Evolutionary conservation across 2,888 invertebrate species (phyloP), one percentile per base, ranked within the genome.

Genomic region (Conchocele bisecta): DNA sequence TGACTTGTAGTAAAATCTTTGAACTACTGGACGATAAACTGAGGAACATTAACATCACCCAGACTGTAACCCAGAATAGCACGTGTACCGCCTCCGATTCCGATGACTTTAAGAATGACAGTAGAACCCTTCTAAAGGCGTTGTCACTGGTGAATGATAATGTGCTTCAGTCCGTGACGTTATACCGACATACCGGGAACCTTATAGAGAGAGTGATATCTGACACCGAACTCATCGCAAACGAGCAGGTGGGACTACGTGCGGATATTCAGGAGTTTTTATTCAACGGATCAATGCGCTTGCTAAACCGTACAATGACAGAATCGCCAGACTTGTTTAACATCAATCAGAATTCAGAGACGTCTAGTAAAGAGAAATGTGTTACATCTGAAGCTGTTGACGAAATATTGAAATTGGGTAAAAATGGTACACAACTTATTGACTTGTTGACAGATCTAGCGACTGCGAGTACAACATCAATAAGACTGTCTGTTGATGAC

Each of bases 401-500:
- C 0, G 77, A 82, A 37, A 29, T 82, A 15, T 59, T 68, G 13
- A 69, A 69, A 7, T 20, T 84, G 5, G 44, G 77, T 1, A 69
- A 72, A 53, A 83, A 84, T 46, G 79, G 77, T 15, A 70, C 79
- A 7, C 68, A 75, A 7, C 35, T 79, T 11, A 42, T 79, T 6
- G 83, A 85, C 60, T 65, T 83, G 3, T 57, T 86, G 44, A 84
- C 85, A 0, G 84, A 84, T 22, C 68, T 87, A 31, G 85, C 84
- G 0, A 76, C 83, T 51, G 72, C 81, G 39, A 83, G 82, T 50
- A 74, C 85, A n/a, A 64, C 69, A 1, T 75, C 86, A n/a, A 56
- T 86, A 6, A 66, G 79, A 46, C 57, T 65, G 1, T 66, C 81
- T 3, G 58, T 86, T 15, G 59, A 57, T 6, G 71, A 81, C 50